phyloP scores from a whole-genome alignment of 2,113 vertebrate species.

The Egretta garzetta region DNA sequence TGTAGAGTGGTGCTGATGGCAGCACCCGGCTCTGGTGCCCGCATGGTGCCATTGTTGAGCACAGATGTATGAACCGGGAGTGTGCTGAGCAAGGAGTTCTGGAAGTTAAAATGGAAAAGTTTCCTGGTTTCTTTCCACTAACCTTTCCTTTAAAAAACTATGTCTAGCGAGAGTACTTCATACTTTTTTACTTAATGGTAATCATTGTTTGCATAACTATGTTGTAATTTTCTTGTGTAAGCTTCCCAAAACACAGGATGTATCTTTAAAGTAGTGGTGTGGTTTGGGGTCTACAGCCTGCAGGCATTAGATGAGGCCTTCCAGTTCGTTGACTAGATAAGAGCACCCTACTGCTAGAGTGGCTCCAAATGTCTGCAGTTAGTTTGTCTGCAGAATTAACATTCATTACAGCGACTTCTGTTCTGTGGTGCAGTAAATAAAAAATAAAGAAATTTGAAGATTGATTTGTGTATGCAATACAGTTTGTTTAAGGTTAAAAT shows the following conservation, averaged over 20 bases:
- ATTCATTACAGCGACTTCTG: neutral
- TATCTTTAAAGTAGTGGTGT: neutral
- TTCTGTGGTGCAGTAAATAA: neutral
- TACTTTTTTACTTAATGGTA: neutral
- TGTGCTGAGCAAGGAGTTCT: neutral
- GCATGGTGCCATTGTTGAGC: neutral
- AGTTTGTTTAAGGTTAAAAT: neutral
- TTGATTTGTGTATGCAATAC: neutral
- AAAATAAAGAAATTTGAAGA: neutral
- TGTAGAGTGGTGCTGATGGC: neutral
- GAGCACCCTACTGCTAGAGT: neutral
- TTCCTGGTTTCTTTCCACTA: neutral
- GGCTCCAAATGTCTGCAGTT: neutral
- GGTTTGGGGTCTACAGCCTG: neutral
- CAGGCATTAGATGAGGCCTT: neutral
- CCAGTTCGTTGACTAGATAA: neutral
- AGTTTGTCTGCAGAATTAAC: neutral
- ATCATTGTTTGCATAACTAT: neutral
- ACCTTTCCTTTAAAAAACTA: neutral
- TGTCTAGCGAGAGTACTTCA: neutral
- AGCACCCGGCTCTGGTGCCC: neutral
- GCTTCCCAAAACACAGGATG: neutral
- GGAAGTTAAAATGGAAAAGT: neutral
- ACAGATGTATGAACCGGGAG: fast-evolving
- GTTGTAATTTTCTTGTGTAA: neutral